Evolutionary conservation across 1,140 invertebrate genomes (phyloP), one percentile per base, ranked within the genome.

Genomic region (roundworm (Caenorhabditis elegans)): DNA sequence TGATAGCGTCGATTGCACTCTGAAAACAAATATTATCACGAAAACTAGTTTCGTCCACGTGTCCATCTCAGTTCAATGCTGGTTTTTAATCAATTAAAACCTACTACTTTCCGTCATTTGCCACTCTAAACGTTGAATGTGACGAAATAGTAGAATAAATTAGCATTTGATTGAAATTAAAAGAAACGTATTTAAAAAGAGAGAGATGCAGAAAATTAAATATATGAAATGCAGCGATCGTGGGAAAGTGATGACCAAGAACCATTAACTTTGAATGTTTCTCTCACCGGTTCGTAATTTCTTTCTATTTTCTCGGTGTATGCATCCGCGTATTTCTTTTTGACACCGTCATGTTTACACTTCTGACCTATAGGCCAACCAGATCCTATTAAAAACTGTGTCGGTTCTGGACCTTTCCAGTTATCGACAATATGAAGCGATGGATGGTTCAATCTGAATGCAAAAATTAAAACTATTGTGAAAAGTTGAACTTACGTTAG

Each of bases 131-230:
- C 19, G 6, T 17, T 48, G 4, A 48, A 31, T 28, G 53, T 34
- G 53, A 60, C 53, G 53, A 60, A 60, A 60, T 60, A 31, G 26
- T 17, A 17, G 53, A 60, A 60, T 60, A 34, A 60, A 60, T 60
- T 60, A 60, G 28, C 53, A 60, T 60, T 60, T 6, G 8, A 60
- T 60, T 28, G 34, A 60, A 34, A 26, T 26, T 31, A 34, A 34
- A 60, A 1, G 49, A 26, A 53, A 53, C 47, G 49, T 53, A 53
- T 53, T 53, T 53, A 53, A 15, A 17, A 34, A 17, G 26, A 60
- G n/a, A n/a, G n/a, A n/a, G n/a, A n/a, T 43, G 39, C 22, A 6
- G 22, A 39, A 70, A 34, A 39, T 13, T 39, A 31, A 39, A 70
- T 39, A 26, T 39, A 39, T 70, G 60, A 5, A 10, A 70, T 70